These are phyloP conservation scores for Allacma fusca DNA, from an alignment of 2,888 invertebrate species.

Conservation along the genomic window DNA sequence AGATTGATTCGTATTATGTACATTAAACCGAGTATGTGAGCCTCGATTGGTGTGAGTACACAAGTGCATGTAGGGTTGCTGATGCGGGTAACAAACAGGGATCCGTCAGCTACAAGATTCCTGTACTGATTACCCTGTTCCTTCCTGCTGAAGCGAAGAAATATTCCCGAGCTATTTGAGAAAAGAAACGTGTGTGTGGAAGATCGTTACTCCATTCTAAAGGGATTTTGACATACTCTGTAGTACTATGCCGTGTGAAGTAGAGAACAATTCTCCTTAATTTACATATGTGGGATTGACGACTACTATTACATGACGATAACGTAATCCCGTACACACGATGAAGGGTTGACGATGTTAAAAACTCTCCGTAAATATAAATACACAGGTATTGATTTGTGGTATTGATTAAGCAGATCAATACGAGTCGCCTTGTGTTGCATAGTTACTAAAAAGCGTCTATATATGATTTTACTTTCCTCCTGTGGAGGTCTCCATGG, in stretches of 20 bases:
- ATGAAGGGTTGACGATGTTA: background rate
- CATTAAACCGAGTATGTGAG: no score
- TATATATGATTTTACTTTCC: background rate
- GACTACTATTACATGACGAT: background rate
- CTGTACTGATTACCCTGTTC: no score
- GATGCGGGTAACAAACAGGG: no score
- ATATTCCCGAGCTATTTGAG: no score
- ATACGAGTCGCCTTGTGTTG: background rate
- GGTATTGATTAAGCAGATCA: constrained; percentile 38
- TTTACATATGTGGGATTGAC: background rate
- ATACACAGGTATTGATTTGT: constrained; percentile 24
- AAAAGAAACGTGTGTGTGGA: no score
- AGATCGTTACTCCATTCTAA: no score
- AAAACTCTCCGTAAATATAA: background rate
- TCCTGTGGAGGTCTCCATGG: no score
- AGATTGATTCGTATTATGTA: background rate
- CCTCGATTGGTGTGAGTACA: no score
- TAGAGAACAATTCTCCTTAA: background rate
- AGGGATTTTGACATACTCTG: background rate
- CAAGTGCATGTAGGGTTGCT: no score
- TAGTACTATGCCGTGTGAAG: background rate
- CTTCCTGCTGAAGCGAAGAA: no score
- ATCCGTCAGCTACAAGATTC: no score
- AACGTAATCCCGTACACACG: background rate
- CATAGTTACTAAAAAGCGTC: background rate